A percentile compares a stretch with the other conserved stretches of the same genome.
phyloP scores from a whole-genome alignment of 2,797 vertebrate genomes.

The Anolis apletophallus region DNA sequence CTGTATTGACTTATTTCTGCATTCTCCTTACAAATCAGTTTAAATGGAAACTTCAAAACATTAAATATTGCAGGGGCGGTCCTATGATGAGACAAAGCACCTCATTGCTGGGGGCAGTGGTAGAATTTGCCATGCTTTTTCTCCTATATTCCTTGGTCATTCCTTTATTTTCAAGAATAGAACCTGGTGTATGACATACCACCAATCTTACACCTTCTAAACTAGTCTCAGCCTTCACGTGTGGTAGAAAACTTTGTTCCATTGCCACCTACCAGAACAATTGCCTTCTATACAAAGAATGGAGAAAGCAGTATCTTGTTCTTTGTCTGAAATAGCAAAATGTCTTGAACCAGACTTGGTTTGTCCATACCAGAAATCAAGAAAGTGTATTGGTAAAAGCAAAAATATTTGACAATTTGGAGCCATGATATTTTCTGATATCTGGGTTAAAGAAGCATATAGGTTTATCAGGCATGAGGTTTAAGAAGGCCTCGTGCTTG shows the following conservation, averaged over 20 bases:
- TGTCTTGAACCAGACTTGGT: neutral
- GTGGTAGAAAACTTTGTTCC: neutral
- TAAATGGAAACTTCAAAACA: neutral
- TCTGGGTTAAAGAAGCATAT: neutral
- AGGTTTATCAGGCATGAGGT: neutral
- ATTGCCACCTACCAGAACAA: neutral
- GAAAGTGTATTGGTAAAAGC: too few relatives aligned
- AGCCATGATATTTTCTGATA: neutral
- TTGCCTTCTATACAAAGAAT: neutral
- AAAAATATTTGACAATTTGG: too few relatives aligned
- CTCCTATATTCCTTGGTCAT: neutral
- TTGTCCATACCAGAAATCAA: too few relatives aligned
- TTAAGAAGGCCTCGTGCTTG: neutral
- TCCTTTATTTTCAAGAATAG: neutral
- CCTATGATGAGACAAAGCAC: neutral
- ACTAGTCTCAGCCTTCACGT: neutral
- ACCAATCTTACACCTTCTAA: neutral
- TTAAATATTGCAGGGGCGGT: neutral
- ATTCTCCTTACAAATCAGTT: neutral
- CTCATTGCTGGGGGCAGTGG: neutral
- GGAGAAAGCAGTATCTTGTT: neutral
- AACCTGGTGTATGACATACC: neutral
- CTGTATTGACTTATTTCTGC: neutral
- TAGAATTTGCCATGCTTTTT: neutral
- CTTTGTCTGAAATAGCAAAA: neutral